Base-by-base conservation (phyloP, 2,113 vertebrate genomes). In the Cottus gobio region DNA sequence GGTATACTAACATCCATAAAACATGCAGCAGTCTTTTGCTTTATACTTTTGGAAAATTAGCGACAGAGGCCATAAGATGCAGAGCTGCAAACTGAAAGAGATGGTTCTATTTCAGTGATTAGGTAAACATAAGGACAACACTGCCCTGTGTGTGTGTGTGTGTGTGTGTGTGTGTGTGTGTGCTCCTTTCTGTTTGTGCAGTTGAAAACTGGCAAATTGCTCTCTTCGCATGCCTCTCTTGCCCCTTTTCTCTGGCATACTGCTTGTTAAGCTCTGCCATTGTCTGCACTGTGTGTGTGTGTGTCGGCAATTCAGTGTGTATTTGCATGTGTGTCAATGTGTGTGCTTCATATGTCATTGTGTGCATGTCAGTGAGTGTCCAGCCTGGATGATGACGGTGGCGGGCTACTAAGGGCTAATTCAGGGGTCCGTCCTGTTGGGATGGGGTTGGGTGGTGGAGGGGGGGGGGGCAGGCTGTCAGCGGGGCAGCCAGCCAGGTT, bases 401-500 rank as follows among this genome's bases (percentile, higher is more conserved):
- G 74, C 37, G 63, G 74, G 56, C 82, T 90, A 90, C 89, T 83
- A 69, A 90, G 81, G 67, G 60, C 89, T 93, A 85, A 91, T 92
- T 91, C 88, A 87, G 77, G 52, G 26, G 62, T 75, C 79, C n/a
- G 68, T 88, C 80, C 58, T 86, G 61, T 67, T 57, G 60, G 57
- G 57, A 64, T 64, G 72, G 16, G 52, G 16, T 24, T 54, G 58
- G 22, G 39, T 65, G 30, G 64, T 62, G 37, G 11, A 24, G 12
- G 26, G 31, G 0, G 16, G 34, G 74, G 11, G n/a, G 36, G 18
- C 20, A 39, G 31, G 66, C 26, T 80, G 80, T 75, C 83, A 75
- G 72, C 8, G 50, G 77, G 90, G 92, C 91, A 87, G 58, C 54
- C 80, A 71, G 90, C 93, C 93, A 93, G 91, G 87, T 95, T 95